Evolutionary conservation across 1,140 invertebrate genomes (phyloP).

Genomic region (Lutraria rhynchaena): DNA sequence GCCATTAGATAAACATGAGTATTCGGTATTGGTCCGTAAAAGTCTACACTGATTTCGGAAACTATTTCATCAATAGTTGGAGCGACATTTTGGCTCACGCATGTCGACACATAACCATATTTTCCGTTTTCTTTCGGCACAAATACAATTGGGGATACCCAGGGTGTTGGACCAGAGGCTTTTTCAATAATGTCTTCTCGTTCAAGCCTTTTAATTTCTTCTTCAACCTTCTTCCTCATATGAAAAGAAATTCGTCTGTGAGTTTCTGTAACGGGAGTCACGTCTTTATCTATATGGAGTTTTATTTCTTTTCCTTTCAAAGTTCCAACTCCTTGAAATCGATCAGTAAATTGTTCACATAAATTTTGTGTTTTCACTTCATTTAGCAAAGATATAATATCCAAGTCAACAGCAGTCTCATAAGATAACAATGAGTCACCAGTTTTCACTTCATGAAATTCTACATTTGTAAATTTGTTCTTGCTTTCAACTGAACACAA

Average conservation of each 20-base stretch:
- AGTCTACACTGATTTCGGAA: too few relatives aligned
- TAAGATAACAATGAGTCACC: not conserved
- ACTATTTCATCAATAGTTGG: slow-evolving; percentile 58
- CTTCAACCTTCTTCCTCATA: too few relatives aligned
- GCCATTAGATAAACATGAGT: slow-evolving; percentile 65
- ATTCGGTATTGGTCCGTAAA: too few relatives aligned
- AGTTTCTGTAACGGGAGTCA: not conserved
- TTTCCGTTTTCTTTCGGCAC: slow-evolving; percentile 60
- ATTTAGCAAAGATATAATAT: slow-evolving; percentile 7
- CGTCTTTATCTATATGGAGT: slow-evolving; percentile 3
- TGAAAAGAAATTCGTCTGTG: slow-evolving; percentile 55
- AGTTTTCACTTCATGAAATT: not conserved
- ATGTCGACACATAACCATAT: slow-evolving; percentile 54
- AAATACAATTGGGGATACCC: too few relatives aligned
- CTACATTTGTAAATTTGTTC: not conserved
- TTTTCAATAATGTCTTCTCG: slow-evolving; percentile 66
- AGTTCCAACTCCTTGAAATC: not conserved
- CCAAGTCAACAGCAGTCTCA: not conserved
- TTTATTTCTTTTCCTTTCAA: not conserved
- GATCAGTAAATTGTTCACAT: not conserved
- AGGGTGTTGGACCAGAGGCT: slow-evolving; percentile 70
- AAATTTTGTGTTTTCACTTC: not conserved
- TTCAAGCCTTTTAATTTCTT: slow-evolving; percentile 52
- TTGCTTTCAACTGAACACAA: too few relatives aligned
- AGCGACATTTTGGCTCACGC: slow-evolving; percentile 43